Base-by-base conservation (phyloP, 1,140 invertebrate genomes). In the Sitodiplosis mosellana region DNA sequence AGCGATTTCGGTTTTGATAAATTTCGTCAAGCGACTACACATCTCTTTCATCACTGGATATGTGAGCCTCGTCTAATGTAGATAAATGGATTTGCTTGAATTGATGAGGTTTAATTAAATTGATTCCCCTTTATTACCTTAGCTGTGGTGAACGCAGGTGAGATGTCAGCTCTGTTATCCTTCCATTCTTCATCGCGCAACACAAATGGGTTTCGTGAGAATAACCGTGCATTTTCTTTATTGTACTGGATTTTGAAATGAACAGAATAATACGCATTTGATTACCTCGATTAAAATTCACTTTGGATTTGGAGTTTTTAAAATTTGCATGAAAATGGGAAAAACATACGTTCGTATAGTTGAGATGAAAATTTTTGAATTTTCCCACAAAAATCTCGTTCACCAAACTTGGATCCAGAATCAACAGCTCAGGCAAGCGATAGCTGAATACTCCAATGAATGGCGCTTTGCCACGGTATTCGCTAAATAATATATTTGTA, bases 151-250 rank as follows among this genome's bases (percentile, higher is more conserved):
- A 47, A 47, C 12, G 46, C 46, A n/a, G 46, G 46, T 19, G 46
- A 36, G 19, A 47, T 47, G 12, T 47, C 46, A 2, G 33, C 17
- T 47, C 46, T 7, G 10, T 47, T 47, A 14, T 47, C 46, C 19
- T 47, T 47, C 46, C 46, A 47, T 37, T 47, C 46, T 17, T 47
- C 34, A 19, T 40, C 46, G 19, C 36, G 19, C 12, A 47, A 18
- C 14, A 47, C 19, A 17, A 47, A 47, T 36, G 46, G 46, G 38
- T 47, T 47, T 47, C 36, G 33, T 22, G 37, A n/a, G 19, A 47
- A 47, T 1, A 47, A n/a, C n/a, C 33, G 46, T 20, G 33, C 46
- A 38, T 40, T 37, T 21, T 47, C 20, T 40, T 40, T 40, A 14
- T 40, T 40, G 14, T 40, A 40, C 37, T 40, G 37, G 3, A 4